Evolutionary conservation across 1,140 invertebrate genomes (phyloP).

Genomic region (Dendroctonus valens): DNA sequence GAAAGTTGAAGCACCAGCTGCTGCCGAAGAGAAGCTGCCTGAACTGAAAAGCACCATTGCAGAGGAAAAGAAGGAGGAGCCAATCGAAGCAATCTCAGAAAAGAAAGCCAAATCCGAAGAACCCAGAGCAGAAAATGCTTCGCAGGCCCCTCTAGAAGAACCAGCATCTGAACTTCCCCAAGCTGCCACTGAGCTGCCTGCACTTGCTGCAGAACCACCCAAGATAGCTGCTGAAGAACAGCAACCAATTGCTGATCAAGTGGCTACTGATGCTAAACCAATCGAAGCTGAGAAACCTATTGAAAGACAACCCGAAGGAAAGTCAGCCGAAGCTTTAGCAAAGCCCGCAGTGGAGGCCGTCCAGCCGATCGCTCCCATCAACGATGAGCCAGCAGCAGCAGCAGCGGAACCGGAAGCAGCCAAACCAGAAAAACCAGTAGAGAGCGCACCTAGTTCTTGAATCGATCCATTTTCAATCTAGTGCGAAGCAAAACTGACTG

Average conservation of each 20-base stretch:
- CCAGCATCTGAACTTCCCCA: conserved; percentile 8
- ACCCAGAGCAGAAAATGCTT: conserved; percentile 23
- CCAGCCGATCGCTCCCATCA: not conserved
- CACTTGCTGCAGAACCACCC: conserved; percentile 7
- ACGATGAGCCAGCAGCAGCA: conserved; percentile 11
- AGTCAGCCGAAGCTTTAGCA: conserved; percentile 25
- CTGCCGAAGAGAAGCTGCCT: conserved; percentile 41
- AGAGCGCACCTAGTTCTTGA: conserved; percentile 45
- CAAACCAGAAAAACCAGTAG: conserved; percentile 41
- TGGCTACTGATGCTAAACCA: conserved; percentile 14
- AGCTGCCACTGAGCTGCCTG: conserved; percentile 10
- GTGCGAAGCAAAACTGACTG: conserved; percentile 34
- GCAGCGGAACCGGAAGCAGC: conserved; percentile 39
- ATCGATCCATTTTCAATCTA: conserved; percentile 16
- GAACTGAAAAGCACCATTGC: conserved; percentile 34
- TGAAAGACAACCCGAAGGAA: conserved; percentile 30
- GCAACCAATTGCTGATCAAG: conserved; percentile 14
- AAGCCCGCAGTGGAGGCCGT: conserved; percentile 10
- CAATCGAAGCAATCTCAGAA: conserved; percentile 28
- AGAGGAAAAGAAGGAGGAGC: conserved; percentile 22
- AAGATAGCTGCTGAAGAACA: conserved; percentile 11
- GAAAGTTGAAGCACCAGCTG: conserved; percentile 39
- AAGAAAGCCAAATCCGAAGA: conserved; percentile 45
- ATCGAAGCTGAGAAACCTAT: conserved; percentile 21
- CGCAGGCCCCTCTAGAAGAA: conserved; percentile 17